These are phyloP conservation scores for Hemitrygon akajei DNA, from an alignment of 2,797 vertebrate genomes.

Conservation along the genomic window DNA sequence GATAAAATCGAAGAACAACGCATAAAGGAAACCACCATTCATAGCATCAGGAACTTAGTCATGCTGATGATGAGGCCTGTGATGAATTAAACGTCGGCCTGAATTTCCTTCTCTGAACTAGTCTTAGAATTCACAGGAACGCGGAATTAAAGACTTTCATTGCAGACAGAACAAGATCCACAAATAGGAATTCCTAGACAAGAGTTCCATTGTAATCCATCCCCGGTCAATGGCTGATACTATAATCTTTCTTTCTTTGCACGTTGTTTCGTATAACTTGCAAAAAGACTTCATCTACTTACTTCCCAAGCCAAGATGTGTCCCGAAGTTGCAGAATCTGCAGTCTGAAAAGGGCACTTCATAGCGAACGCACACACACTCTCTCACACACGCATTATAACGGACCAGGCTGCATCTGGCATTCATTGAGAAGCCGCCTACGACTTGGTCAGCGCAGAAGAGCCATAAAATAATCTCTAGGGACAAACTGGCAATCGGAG, in stretches of 20 bases:
- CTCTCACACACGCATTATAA: neutral
- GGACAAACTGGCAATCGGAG: neutral
- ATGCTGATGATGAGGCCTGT: neutral
- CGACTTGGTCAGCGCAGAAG: neutral
- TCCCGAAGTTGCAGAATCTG: neutral
- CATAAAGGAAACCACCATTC: neutral
- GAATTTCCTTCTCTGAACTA: neutral
- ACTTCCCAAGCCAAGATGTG: neutral
- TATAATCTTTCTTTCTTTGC: neutral
- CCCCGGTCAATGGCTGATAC: neutral
- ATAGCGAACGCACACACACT: neutral
- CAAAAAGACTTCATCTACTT: neutral
- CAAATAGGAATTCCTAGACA: neutral
- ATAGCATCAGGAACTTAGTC: neutral
- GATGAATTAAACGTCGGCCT: neutral
- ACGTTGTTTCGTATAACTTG: neutral
- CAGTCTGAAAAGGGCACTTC: neutral
- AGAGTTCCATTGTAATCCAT: neutral
- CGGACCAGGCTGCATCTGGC: conserved; percentile 18
- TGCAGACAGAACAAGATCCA: neutral
- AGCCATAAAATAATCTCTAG: neutral
- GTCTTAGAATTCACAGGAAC: neutral
- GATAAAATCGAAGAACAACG: neutral
- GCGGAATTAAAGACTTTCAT: neutral
- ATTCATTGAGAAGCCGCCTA: conserved; percentile 31